Conservation (phyloP, 2,113 vertebrate genomes). For the Aegotheles bennettii region DNA sequence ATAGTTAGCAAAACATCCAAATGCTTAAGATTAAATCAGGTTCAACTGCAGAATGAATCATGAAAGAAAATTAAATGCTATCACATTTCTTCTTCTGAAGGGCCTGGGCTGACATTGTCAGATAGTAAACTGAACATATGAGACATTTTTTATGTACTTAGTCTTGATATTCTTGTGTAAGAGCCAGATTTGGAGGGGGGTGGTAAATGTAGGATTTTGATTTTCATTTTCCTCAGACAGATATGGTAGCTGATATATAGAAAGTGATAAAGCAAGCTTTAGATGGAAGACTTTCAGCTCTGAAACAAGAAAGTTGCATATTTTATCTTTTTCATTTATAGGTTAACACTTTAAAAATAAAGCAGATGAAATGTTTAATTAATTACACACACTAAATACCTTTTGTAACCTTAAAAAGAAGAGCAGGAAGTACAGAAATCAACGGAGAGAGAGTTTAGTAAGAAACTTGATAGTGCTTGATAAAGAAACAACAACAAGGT, state of each 20-base stretch:
- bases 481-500: background rate
- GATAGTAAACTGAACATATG: background rate
- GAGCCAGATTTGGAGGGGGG: background rate
- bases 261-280: background rate
- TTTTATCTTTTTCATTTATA: background rate
- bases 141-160: background rate
- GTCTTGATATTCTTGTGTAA: background rate
- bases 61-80: background rate
- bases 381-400: background rate
- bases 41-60: background rate
- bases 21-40: background rate
- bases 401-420: background rate
- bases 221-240: background rate
- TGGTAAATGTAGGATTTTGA: background rate
- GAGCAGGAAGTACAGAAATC: background rate
- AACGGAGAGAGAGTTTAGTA: background rate
- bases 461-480: background rate
- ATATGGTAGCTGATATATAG: background rate
- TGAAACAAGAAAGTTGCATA: background rate
- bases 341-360: background rate
- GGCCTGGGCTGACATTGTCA: background rate
- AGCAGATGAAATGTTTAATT: background rate
- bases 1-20: background rate
- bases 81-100: background rate
- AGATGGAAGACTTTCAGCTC: background rate